phyloP scores from a whole-genome alignment of 2,888 invertebrate genomes.

The Galerucella pusilla region DNA sequence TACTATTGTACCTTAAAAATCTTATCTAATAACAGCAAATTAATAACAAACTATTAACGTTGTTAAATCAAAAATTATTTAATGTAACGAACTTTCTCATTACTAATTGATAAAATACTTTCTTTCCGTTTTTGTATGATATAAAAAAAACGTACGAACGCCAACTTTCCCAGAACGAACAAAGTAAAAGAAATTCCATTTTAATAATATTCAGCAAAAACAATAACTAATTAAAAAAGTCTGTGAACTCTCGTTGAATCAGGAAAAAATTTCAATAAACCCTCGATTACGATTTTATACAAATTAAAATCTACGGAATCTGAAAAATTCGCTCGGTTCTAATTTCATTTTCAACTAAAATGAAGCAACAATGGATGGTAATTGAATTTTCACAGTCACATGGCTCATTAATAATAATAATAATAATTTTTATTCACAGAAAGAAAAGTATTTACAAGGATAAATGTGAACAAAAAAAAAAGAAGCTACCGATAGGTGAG shows the following conservation, averaged over 20 bases:
- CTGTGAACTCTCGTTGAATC: neutral
- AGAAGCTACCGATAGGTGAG: too few species aligned
- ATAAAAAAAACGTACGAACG: neutral
- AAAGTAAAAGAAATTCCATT: conserved; percentile 1
- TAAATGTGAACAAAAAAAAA: too few species aligned
- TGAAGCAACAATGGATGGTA: neutral
- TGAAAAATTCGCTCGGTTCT: neutral
- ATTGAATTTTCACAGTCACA: neutral
- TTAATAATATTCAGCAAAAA: neutral
- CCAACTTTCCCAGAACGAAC: conserved; percentile 11
- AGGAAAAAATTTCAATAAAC: neutral
- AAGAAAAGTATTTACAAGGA: too few species aligned
- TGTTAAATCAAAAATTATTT: neutral
- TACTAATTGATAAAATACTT: conserved; percentile 15
- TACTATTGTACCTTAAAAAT: neutral
- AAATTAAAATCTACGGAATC: neutral
- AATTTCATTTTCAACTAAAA: neutral
- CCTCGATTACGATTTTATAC: neutral
- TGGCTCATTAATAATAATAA: too few species aligned
- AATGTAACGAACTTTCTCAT: conserved; percentile 15
- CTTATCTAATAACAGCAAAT: neutral
- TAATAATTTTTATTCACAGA: too few species aligned
- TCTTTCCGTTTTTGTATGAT: conserved; percentile 25
- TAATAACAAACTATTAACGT: neutral
- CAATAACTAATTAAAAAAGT: conserved; percentile 14